phyloP scores from a whole-genome alignment of 2,797 vertebrate species.

The Clarias platycephalus region DNA sequence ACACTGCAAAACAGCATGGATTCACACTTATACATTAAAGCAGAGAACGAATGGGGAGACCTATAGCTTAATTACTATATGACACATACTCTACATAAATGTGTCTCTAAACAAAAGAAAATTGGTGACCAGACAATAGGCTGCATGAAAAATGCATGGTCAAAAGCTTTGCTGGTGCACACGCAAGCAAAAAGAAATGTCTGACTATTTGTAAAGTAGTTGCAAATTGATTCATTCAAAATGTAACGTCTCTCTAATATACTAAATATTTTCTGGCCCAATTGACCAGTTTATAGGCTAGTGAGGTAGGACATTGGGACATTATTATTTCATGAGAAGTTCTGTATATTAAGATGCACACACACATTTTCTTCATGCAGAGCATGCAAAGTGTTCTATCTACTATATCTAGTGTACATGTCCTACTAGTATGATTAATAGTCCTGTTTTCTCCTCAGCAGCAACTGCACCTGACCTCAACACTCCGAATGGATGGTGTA shows the following conservation, averaged over 20 bases:
- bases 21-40: constrained; percentile 42
- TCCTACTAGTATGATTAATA: constrained; percentile 41
- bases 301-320: neutral
- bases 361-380: neutral
- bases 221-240: neutral
- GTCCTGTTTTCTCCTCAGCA: constrained; percentile 53
- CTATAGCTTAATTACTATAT: constrained; percentile 37
- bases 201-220: constrained; percentile 19
- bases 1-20: constrained; percentile 40
- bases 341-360: neutral
- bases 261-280: neutral
- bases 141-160: constrained; percentile 54
- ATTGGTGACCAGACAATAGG: constrained; percentile 39
- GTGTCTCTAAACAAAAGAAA: constrained; percentile 36
- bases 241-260: neutral
- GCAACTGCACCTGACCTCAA: constrained; percentile 58
- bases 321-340: neutral
- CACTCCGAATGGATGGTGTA: constrained; percentile 62
- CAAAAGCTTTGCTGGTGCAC: constrained; percentile 43
- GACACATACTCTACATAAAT: constrained; percentile 20
- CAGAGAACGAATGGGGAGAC: constrained; percentile 7
- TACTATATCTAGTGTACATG: constrained; percentile 4
- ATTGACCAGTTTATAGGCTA: constrained; percentile 3
- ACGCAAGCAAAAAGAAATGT: constrained; percentile 23
- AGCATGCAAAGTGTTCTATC: constrained; percentile 27